phyloP scores from a whole-genome alignment of 2,888 invertebrate species.

The Subacronicta megacephala region DNA sequence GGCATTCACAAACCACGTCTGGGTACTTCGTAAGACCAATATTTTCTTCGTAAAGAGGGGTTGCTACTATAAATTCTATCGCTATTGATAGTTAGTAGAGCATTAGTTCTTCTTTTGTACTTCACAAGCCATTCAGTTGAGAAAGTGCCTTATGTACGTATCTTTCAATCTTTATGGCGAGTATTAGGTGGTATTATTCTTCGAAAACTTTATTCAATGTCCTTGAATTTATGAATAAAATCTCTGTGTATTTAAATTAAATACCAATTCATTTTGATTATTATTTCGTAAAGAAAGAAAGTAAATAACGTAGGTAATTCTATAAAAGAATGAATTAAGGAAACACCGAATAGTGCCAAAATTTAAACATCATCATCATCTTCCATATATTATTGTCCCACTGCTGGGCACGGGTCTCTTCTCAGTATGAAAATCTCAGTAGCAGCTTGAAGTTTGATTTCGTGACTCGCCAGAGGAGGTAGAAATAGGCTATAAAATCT shows the following conservation, averaged over 20 bases:
- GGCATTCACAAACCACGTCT: constrained; percentile 84
- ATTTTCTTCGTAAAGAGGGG: constrained; percentile 85
- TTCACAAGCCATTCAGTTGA: constrained; percentile 78
- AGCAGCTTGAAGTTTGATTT: too few relatives aligned
- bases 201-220: constrained; percentile 16
- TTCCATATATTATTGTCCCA: too few relatives aligned
- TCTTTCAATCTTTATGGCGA: constrained; percentile 63
- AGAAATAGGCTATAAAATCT: too few relatives aligned
- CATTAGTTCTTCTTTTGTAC: constrained; percentile 87
- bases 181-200: constrained; percentile 40
- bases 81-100: constrained; percentile 86
- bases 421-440: too few relatives aligned
- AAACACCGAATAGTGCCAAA: too few relatives aligned
- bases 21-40: constrained; percentile 87
- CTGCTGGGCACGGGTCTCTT: too few relatives aligned
- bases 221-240: neutral
- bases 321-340: too few relatives aligned
- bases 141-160: constrained; percentile 76
- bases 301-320: too few relatives aligned
- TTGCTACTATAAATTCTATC: constrained; percentile 83
- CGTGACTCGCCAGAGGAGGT: too few relatives aligned
- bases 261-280: too few relatives aligned
- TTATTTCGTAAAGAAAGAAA: too few relatives aligned
- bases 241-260: neutral
- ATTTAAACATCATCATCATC: too few relatives aligned